Percentiles rank a stretch among this genome's conserved stretches.
phyloP scores from a whole-genome alignment of 2,888 invertebrate species.

The Tetheella fluctuosa region DNA sequence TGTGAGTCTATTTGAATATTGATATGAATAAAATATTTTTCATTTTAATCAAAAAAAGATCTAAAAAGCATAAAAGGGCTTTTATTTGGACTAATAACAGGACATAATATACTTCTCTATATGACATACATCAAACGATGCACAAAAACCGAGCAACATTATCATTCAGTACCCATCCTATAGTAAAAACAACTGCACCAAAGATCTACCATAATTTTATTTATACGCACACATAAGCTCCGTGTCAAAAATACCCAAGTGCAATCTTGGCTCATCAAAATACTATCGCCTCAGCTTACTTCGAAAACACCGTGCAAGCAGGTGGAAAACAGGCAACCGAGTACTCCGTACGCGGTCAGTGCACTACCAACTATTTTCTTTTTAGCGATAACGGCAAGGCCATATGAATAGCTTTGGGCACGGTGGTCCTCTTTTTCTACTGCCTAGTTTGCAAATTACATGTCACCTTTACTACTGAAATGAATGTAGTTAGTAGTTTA shows the following conservation, averaged over 20 bases:
- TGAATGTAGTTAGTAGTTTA: constrained; percentile 22
- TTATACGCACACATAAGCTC: background rate
- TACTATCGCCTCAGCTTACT: background rate
- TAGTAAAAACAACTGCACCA: too few relatives aligned
- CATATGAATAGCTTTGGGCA: constrained; percentile 75
- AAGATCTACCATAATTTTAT: too few relatives aligned
- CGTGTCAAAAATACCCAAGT: background rate
- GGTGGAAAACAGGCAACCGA: constrained; percentile 35
- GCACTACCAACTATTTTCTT: constrained; percentile 66
- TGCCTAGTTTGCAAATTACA: constrained; percentile 46
- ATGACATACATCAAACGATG: too few relatives aligned
- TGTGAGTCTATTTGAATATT: too few relatives aligned
- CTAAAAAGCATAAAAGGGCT: too few relatives aligned
- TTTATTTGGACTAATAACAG: too few relatives aligned
- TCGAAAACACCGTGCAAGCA: constrained; percentile 28
- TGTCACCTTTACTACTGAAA: constrained; percentile 28
- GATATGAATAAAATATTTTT: too few relatives aligned
- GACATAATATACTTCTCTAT: too few relatives aligned
- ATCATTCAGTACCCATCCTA: too few relatives aligned
- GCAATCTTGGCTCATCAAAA: background rate
- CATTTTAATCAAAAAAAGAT: too few relatives aligned
- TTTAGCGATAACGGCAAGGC: constrained; percentile 77
- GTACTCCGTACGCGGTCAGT: constrained; percentile 52
- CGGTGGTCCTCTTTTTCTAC: constrained; percentile 58
- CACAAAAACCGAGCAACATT: too few relatives aligned